Percentiles rank a stretch among this genome's conserved stretches.
phyloP scores from a whole-genome alignment of 2,113 vertebrate genomes.

The Mastomys coucha region DNA sequence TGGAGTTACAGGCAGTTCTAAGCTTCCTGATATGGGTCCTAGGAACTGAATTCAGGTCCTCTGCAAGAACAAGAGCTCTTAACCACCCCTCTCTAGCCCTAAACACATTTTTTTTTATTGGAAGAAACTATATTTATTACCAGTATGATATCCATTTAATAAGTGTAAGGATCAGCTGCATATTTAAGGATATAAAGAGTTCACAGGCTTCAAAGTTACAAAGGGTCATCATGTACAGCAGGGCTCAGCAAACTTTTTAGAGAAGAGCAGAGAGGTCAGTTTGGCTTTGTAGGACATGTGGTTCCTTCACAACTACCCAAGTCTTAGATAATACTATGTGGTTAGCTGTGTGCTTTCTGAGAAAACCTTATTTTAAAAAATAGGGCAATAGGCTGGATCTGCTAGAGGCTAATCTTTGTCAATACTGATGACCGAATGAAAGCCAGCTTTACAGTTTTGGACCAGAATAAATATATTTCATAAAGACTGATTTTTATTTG shows the following conservation, averaged over 20 bases:
- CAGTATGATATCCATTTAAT: not conserved
- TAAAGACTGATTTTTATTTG: not conserved
- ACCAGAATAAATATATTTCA: not conserved
- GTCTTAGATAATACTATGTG: not conserved
- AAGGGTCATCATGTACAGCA: not conserved
- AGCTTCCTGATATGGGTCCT: not conserved
- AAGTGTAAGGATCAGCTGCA: not conserved
- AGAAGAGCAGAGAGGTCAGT: not conserved
- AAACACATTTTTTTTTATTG: slow-evolving; percentile 29
- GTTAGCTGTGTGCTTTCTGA: not conserved
- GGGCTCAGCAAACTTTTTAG: not conserved
- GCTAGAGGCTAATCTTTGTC: not conserved
- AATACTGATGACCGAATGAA: not conserved
- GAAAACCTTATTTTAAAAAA: slow-evolving; percentile 23
- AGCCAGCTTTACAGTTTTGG: not conserved
- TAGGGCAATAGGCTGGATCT: not conserved
- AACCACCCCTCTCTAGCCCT: not conserved
- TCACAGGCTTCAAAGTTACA: not conserved
- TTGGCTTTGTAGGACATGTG: not conserved
- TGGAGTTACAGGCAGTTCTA: not conserved
- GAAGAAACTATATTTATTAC: not conserved
- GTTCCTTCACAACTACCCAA: not conserved
- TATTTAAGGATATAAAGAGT: not conserved
- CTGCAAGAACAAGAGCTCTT: not conserved
- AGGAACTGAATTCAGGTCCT: not conserved